Conservation (phyloP, 1,140 invertebrate species). For the Drosophila saltans region DNA sequence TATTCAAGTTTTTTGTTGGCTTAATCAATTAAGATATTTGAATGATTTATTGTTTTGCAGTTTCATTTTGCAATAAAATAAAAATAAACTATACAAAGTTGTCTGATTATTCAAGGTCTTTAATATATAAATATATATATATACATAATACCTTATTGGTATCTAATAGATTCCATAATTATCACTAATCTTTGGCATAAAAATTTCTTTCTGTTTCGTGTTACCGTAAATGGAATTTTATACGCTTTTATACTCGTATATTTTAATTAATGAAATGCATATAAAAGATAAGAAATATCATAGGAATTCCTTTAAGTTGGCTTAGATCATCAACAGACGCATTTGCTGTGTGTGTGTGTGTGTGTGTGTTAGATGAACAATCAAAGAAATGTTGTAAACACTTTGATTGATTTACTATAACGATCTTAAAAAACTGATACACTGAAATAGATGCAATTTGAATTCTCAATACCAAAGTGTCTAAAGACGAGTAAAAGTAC, state of each 20-base stretch:
- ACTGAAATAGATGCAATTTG: slow-evolving; percentile 45
- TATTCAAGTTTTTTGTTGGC: too few species aligned
- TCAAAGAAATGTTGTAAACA: slow-evolving; percentile 23
- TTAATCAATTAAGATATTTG: too few species aligned
- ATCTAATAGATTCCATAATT: too few species aligned
- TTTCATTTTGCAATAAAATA: too few species aligned
- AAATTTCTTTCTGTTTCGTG: too few species aligned
- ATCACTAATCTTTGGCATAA: too few species aligned
- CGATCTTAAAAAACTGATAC: slow-evolving; percentile 41
- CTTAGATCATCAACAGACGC: neutral
- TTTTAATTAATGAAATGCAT: neutral
- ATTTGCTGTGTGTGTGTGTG: neutral
- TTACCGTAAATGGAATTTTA: too few species aligned
- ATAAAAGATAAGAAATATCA: neutral
- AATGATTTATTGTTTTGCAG: too few species aligned
- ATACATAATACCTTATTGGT: too few species aligned
- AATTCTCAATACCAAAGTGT: slow-evolving; percentile 40
- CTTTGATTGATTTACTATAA: slow-evolving; percentile 64
- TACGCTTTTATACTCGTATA: neutral
- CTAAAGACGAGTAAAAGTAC: slow-evolving; percentile 50
- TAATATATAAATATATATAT: too few species aligned
- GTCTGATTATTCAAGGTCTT: too few species aligned
- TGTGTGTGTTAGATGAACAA: neutral
- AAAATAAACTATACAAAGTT: neutral
- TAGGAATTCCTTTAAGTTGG: neutral